These are phyloP conservation scores for Phengaris arion DNA, from an alignment of 2,888 invertebrate species.

Conservation along the genomic window DNA sequence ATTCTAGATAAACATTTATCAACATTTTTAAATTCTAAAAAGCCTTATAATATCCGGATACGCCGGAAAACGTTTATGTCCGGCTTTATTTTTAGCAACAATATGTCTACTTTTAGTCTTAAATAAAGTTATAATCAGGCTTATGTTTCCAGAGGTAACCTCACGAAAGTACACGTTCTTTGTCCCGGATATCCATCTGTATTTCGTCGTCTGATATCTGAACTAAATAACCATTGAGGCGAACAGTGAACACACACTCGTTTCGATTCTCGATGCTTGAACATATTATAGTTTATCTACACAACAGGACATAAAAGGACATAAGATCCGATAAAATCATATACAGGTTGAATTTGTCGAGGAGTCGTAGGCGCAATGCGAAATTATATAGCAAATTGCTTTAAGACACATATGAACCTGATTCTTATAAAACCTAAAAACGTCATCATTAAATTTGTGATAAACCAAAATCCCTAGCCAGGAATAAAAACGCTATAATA, in stretches of 20 bases:
- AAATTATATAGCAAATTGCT: too few species aligned
- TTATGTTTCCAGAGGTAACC: slow-evolving; percentile 55
- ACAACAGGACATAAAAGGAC: neutral
- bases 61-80: too few species aligned
- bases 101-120: neutral
- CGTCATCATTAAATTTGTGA: too few species aligned
- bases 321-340: neutral
- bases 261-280: neutral
- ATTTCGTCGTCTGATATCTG: slow-evolving; percentile 51
- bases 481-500: too few species aligned
- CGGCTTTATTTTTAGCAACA: too few species aligned
- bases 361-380: too few species aligned
- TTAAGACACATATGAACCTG: too few species aligned
- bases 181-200: slow-evolving; percentile 44
- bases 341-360: neutral
- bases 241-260: slow-evolving; percentile 39
- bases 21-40: too few species aligned
- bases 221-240: slow-evolving; percentile 59
- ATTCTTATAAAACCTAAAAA: too few species aligned
- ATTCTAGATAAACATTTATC: too few species aligned
- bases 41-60: too few species aligned
- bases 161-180: slow-evolving; percentile 48
- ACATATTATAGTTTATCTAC: neutral
- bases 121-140: neutral
- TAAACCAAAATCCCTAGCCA: too few species aligned